A percentile compares a stretch with the other conserved stretches of the same genome.
These are phyloP conservation scores for Loriculus beryllinus DNA, from an alignment of 2,797 vertebrate species.

Conservation along the genomic window DNA sequence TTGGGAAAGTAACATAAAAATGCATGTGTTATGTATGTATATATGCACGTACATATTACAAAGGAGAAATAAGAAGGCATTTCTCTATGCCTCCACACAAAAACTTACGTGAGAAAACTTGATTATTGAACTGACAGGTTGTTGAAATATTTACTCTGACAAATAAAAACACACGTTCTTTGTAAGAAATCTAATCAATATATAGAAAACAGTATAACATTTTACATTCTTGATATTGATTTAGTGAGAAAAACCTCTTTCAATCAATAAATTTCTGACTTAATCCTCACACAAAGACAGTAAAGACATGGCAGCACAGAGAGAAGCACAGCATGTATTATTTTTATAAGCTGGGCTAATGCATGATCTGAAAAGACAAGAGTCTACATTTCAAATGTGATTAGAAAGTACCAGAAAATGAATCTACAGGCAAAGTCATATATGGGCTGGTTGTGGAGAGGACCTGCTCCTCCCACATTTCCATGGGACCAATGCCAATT, in stretches of 20 bases:
- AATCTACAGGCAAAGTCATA: not conserved
- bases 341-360: not conserved
- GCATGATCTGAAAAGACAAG: not conserved
- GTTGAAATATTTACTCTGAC: not conserved
- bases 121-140: not conserved
- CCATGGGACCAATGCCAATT: not conserved
- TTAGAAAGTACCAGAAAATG: not conserved
- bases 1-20: not conserved
- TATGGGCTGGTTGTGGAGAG: not conserved
- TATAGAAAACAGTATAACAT: not conserved
- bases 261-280: not conserved
- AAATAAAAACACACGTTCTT: not conserved
- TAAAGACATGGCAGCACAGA: not conserved
- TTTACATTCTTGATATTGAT: not conserved
- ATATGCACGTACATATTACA: not conserved
- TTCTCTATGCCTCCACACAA: not conserved
- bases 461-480: not conserved
- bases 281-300: not conserved
- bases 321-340: not conserved
- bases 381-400: not conserved
- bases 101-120: not conserved
- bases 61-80: not conserved
- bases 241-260: not conserved
- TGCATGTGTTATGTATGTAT: rapidly evolving
- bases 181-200: not conserved